Evolutionary conservation across 2,888 invertebrate genomes (phyloP), one percentile per base, ranked within the genome.

Genomic region (Strigamia maritima): DNA sequence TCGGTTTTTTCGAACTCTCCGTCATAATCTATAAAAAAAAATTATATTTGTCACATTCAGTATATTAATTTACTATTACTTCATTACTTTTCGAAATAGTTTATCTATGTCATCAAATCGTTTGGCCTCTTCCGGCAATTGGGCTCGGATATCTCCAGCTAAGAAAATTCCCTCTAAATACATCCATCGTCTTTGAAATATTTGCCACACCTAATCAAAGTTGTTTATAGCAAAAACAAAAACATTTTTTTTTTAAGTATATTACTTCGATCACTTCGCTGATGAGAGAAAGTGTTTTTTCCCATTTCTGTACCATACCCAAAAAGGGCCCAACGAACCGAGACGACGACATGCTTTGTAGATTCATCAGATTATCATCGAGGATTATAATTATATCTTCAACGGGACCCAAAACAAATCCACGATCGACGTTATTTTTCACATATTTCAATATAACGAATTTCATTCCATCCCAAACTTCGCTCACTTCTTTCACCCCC

Each of bases 151-250:
- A 84, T 96, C 96, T 6, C 94, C 94, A 0, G 93, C 94, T 0
- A 95, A 91, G 85, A 96, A 97, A 81, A 97, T 95, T 0, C 95
- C 95, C 85, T 96, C 96, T 81, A 97, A 87, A 84, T 97, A 95
- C 81, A 95, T 88, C 96, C 97, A 97, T 85, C 94, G 95, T 80
- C 92, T 89, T 85, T 97, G 97, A 2, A 94, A 92, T 2, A 90
- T 89, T 84, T 93, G 87, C 96, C 96, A 97, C 82, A 92, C 77
- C 77, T 77, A 26, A 74, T 26, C 16, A 28, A 74, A 74, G n/a
- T n/a, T n/a, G n/a, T n/a, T n/a, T n/a, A n/a, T n/a, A n/a, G n/a
- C 8, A 14, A 14, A 10, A 16, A 14, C n/a, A n/a, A 65, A 74
- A 74, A 19, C 8, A 8, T 14, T 26, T 74, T 74, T 10, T 14